These are phyloP conservation scores for Volucella inanis DNA, from an alignment of 2,888 invertebrate genomes.

Conservation along the genomic window DNA sequence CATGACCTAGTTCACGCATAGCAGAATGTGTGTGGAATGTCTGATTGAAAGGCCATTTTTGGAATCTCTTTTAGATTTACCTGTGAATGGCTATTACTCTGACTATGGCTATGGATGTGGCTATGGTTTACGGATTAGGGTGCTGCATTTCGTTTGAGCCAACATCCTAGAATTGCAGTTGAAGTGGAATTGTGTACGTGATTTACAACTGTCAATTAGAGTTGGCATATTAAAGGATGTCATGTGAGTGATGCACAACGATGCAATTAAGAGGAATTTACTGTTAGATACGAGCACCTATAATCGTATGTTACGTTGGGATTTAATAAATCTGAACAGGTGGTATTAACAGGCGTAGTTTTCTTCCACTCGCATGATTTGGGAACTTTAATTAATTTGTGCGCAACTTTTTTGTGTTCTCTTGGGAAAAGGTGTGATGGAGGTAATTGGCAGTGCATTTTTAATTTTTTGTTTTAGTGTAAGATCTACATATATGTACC, in stretches of 20 bases:
- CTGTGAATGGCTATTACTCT: slow-evolving; percentile 25
- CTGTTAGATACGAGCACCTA: slow-evolving; percentile 22
- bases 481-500: too few relatives aligned
- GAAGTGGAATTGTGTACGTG: slow-evolving; percentile 51
- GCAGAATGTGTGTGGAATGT: slow-evolving; percentile 17
- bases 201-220: slow-evolving; percentile 75
- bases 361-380: too few relatives aligned
- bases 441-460: too few relatives aligned
- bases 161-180: slow-evolving; percentile 65
- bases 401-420: too few relatives aligned
- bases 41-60: slow-evolving; percentile 38
- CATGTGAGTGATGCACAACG: slow-evolving; percentile 47
- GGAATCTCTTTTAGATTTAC: slow-evolving; percentile 9
- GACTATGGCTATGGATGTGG: slow-evolving; percentile 47
- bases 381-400: too few relatives aligned
- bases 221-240: slow-evolving; percentile 62
- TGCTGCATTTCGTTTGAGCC: slow-evolving; percentile 21
- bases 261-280: slow-evolving; percentile 71
- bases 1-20: slow-evolving; percentile 38
- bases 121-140: slow-evolving; percentile 17
- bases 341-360: slow-evolving; percentile 13
- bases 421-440: too few relatives aligned
- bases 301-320: slow-evolving; percentile 21
- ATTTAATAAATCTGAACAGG: slow-evolving; percentile 49
- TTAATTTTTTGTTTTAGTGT: too few relatives aligned